Conservation (phyloP, 2,888 invertebrate genomes). For the Agrotis ipsilon region DNA sequence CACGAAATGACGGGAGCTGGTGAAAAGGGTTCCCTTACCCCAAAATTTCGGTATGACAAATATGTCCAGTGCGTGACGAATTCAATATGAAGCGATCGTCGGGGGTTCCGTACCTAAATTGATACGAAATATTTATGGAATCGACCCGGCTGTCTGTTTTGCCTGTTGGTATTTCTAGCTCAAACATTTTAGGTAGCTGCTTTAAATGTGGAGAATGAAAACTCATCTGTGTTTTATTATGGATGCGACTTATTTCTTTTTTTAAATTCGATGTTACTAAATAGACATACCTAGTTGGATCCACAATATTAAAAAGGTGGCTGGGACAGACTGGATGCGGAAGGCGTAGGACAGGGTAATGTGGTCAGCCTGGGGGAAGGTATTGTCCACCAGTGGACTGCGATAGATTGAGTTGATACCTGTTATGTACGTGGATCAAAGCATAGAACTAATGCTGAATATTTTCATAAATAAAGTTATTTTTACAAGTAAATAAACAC, state of each 20-base stretch:
- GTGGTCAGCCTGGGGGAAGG: no score
- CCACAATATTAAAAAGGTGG: no score
- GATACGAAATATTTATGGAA: conserved; percentile 63
- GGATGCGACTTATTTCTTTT: neutral
- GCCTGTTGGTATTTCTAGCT: conserved; percentile 12
- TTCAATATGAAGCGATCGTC: conserved; percentile 57
- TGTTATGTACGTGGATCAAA: neutral
- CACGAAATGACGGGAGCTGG: conserved; percentile 46
- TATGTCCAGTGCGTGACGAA: conserved; percentile 64
- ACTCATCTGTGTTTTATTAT: neutral
- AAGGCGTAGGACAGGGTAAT: no score
- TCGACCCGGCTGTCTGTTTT: conserved; percentile 15
- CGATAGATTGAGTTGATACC: no score
- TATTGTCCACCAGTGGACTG: no score
- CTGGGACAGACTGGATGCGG: no score
- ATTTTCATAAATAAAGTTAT: neutral
- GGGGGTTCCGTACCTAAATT: conserved; percentile 47
- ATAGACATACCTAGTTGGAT: no score
- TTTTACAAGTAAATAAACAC: neutral
- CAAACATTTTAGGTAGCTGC: conserved; percentile 4
- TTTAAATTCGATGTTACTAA: no score
- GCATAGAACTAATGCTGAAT: neutral
- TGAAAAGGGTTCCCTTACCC: conserved; percentile 56
- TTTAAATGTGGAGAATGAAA: neutral
- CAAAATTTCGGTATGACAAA: conserved; percentile 63